Evolutionary conservation across 2,797 vertebrate species (phyloP).

Genomic region (Manis javanica): DNA sequence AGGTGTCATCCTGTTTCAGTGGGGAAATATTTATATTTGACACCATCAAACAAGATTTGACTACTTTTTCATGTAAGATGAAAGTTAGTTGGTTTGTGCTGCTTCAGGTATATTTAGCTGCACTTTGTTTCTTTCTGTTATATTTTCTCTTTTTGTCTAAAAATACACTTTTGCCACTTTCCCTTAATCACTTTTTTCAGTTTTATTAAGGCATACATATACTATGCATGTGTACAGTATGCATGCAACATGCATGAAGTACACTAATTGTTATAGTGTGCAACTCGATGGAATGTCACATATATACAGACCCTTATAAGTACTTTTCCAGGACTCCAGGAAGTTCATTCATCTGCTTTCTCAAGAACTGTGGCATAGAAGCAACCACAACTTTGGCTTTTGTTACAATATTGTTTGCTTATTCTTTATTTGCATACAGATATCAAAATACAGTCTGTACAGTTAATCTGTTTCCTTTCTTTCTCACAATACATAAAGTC

Average conservation of each 20-base stretch:
- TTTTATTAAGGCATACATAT: neutral
- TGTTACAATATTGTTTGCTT: neutral
- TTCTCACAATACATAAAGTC: neutral
- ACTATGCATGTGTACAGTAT: no score
- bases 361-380: neutral
- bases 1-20: neutral
- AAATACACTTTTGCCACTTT: neutral
- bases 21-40: conserved; percentile 9
- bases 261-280: neutral
- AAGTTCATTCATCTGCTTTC: neutral
- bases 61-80: neutral
- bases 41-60: neutral
- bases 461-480: neutral
- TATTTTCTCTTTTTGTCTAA: neutral
- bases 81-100: neutral
- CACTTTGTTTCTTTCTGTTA: neutral
- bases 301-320: neutral
- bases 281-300: neutral
- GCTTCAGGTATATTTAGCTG: neutral
- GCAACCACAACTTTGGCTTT: neutral
- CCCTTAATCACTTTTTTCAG: neutral
- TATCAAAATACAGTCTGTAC: neutral
- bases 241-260: neutral
- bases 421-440: neutral
- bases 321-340: neutral